Base-by-base conservation (phyloP, 2,888 invertebrate species). In the Drosophila pegasa region DNA sequence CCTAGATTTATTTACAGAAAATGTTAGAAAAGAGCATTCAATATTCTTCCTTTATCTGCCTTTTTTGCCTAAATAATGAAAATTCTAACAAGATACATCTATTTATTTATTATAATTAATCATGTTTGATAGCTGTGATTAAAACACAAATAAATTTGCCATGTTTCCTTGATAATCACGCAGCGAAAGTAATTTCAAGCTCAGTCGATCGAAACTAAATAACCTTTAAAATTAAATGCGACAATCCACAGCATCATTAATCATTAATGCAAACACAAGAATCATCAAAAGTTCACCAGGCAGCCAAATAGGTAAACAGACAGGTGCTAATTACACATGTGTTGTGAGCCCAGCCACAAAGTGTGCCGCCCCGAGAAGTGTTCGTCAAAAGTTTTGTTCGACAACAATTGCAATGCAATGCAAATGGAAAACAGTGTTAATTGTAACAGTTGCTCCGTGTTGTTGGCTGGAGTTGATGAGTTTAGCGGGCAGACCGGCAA, bases 271-370 rank as follows among this genome's bases (percentile, higher is more conserved):
- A 63, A 67, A 45, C 64, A 62, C 48, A 43, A 45, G 33, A 38
- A 41, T 58, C 68, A 75, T 67, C 65, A 55, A 62, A 75, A 73
- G 60, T 69, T 73, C 63, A 55, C 64, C 47, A 54, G 66, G 40
- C 57, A 54, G 55, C 22, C 57, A 52, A 70, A 66, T 56, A 56
- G 50, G 69, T 56, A 75, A 70, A 55, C 65, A 63, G 66, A 27
- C 77, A 87, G 81, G 72, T 82, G 85, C 73, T 84, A 84, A 84
- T 84, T 84, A 73, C 72, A 75, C 72, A 74, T 69, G 78, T 78
- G 78, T 71, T 67, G 66, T 47, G 62, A 64, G 59, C 37, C 31
- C 60, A 60, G 41, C 68, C 59, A 52, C 57, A 62, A 78, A 74
- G 47, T 60, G 57, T 67, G 68, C 50, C 43, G 41, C 58, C 29